Evolutionary conservation across 2,888 invertebrate species (phyloP).

Genomic region (Cantharis nigra): DNA sequence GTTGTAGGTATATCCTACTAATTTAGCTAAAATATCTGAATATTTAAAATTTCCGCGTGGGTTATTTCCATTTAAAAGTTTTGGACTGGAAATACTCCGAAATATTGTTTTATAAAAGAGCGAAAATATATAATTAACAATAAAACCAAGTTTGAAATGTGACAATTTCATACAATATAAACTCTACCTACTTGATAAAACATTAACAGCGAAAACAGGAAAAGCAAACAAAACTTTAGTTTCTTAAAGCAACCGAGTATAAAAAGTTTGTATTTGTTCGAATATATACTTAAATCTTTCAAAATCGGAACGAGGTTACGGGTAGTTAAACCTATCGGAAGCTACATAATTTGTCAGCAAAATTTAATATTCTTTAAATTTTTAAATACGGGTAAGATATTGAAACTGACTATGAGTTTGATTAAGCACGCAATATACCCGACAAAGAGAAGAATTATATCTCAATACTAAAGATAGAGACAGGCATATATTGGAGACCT

Average conservation of each 20-base stretch:
- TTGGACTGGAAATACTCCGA: neutral
- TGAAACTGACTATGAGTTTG: neutral
- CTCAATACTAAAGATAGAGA: too few relatives aligned
- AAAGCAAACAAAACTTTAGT: neutral
- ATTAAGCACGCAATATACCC: neutral
- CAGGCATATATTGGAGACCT: too few relatives aligned
- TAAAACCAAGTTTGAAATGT: neutral
- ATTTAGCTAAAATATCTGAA: neutral
- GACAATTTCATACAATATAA: neutral
- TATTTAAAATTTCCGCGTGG: neutral
- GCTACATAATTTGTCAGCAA: neutral
- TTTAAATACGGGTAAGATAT: neutral
- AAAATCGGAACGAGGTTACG: neutral
- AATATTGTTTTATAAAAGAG: neutral
- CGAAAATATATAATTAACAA: neutral
- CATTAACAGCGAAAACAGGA: neutral
- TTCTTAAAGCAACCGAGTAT: neutral
- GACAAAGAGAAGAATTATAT: too few relatives aligned
- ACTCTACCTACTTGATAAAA: neutral
- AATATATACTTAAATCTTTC: neutral
- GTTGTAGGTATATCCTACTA: neutral
- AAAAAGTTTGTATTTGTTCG: neutral
- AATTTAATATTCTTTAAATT: neutral
- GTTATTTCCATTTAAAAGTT: neutral
- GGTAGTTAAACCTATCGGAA: neutral